Conservation (phyloP, 1,140 invertebrate genomes). For the Drosophila sechellia region DNA sequence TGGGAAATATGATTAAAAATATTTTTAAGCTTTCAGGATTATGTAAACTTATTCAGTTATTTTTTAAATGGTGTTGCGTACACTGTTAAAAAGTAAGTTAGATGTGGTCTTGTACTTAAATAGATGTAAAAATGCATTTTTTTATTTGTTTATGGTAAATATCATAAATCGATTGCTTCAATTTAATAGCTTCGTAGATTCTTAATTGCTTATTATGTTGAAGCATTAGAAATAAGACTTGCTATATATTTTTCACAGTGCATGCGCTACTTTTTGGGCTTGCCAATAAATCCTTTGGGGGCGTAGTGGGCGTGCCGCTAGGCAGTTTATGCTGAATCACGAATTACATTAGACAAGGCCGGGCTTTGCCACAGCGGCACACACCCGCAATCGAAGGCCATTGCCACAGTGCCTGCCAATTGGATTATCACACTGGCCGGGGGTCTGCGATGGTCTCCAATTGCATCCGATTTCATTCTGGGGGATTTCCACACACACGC, state of each 20-base stretch:
- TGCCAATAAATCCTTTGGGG: slow-evolving; percentile 64
- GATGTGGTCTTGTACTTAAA: too few species aligned
- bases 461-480: slow-evolving; percentile 3
- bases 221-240: too few species aligned
- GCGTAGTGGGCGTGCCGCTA: slow-evolving; percentile 23
- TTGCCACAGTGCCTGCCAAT: slow-evolving; percentile 56
- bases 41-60: neutral
- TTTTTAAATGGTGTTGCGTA: too few species aligned
- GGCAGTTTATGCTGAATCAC: slow-evolving; percentile 81
- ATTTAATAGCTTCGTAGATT: neutral
- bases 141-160: neutral
- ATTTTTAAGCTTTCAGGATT: neutral
- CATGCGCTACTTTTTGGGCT: slow-evolving; percentile 15
- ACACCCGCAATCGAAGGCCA: slow-evolving; percentile 2
- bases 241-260: slow-evolving; percentile 2
- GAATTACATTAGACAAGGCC: slow-evolving; percentile 76
- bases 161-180: neutral
- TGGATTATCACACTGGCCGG: slow-evolving; percentile 69
- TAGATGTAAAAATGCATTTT: neutral
- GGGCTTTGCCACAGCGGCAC: slow-evolving; percentile 37
- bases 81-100: too few species aligned
- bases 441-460: slow-evolving; percentile 1
- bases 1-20: too few species aligned
- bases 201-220: too few species aligned
- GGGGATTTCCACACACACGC: slow-evolving; percentile 2